These are phyloP conservation scores for Drosophila monieri DNA, from an alignment of 2,888 invertebrate species.

Conservation along the genomic window DNA sequence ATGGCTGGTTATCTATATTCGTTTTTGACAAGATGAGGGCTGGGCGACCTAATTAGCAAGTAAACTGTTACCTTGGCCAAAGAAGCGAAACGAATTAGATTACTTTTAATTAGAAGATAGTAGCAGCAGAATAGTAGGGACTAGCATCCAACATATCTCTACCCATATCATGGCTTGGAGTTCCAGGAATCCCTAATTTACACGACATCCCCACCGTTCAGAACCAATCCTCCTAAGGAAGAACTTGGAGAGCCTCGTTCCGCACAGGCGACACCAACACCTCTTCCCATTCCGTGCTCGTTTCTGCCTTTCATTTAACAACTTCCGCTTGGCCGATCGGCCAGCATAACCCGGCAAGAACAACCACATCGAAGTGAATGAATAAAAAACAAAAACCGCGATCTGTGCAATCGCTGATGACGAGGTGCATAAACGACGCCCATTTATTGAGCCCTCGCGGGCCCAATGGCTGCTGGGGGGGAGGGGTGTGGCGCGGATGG, in stretches of 20 bases:
- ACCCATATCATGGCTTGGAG: neutral
- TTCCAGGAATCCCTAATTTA: constrained; percentile 34
- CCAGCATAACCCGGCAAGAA: constrained; percentile 1
- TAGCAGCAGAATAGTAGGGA: neutral
- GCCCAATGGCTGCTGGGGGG: constrained; percentile 56
- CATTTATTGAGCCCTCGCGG: constrained; percentile 78
- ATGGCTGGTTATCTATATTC: constrained; percentile 22
- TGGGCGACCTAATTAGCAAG: constrained; percentile 34
- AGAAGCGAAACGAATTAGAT: constrained; percentile 24
- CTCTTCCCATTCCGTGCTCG: constrained; percentile 26
- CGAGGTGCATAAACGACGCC: constrained; percentile 81
- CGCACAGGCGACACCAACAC: constrained; percentile 22
- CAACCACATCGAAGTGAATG: constrained; percentile 10
- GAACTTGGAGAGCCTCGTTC: constrained; percentile 27
- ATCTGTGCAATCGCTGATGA: constrained; percentile 76
- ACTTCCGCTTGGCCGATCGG: constrained; percentile 65
- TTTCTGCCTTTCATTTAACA: constrained; percentile 51
- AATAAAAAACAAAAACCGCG: constrained; percentile 41
- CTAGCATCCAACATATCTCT: neutral
- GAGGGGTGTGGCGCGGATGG: constrained; percentile 1
- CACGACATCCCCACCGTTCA: constrained; percentile 21
- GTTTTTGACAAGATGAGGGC: constrained; percentile 6
- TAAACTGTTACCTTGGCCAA: constrained; percentile 27
- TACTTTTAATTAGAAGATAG: constrained; percentile 13
- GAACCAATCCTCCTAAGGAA: neutral